A percentile compares a stretch with the other conserved stretches of the same genome.
Evolutionary conservation across 2,888 invertebrate species (phyloP).

Genomic region (Monopis laevigella): DNA sequence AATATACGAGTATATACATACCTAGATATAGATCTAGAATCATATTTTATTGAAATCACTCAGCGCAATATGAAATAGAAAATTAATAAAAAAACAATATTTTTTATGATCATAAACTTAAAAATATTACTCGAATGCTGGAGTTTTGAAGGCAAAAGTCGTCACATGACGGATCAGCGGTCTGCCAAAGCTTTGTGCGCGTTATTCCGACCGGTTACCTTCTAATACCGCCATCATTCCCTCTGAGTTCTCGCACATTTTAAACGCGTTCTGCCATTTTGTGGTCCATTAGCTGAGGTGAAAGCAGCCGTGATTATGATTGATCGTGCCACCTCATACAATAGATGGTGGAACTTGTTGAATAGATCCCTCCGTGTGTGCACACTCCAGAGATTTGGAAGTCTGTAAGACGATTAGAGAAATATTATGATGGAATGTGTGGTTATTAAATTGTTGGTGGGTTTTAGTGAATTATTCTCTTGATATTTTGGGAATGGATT

Average conservation of each 20-base stretch:
- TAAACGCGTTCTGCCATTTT: slow-evolving; percentile 61
- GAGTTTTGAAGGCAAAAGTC: too few relatives aligned
- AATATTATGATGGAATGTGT: slow-evolving; percentile 8
- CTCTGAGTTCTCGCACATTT: slow-evolving; percentile 51
- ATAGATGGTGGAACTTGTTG: slow-evolving; percentile 50
- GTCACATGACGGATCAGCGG: slow-evolving; percentile 58
- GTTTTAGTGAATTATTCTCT: too few relatives aligned
- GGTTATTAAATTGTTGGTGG: too few relatives aligned
- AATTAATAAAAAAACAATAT: too few relatives aligned
- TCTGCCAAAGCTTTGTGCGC: slow-evolving; percentile 40
- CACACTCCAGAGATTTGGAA: slow-evolving; percentile 42
- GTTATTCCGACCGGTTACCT: slow-evolving; percentile 59
- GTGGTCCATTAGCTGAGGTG: slow-evolving; percentile 63
- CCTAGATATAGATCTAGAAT: too few relatives aligned
- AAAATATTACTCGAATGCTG: too few relatives aligned
- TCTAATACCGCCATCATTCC: slow-evolving; percentile 34
- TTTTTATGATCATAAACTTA: too few relatives aligned
- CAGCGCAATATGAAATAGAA: too few relatives aligned
- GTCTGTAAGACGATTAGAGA: slow-evolving; percentile 19
- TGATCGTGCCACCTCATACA: slow-evolving; percentile 44
- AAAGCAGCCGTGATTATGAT: slow-evolving; percentile 65
- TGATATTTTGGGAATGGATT: too few relatives aligned
- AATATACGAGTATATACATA: too few relatives aligned
- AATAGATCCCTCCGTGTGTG: slow-evolving; percentile 49
- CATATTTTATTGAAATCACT: too few relatives aligned